Evolutionary conservation across 1,140 invertebrate genomes (phyloP).

Genomic region (Zaprionus ornatus): DNA sequence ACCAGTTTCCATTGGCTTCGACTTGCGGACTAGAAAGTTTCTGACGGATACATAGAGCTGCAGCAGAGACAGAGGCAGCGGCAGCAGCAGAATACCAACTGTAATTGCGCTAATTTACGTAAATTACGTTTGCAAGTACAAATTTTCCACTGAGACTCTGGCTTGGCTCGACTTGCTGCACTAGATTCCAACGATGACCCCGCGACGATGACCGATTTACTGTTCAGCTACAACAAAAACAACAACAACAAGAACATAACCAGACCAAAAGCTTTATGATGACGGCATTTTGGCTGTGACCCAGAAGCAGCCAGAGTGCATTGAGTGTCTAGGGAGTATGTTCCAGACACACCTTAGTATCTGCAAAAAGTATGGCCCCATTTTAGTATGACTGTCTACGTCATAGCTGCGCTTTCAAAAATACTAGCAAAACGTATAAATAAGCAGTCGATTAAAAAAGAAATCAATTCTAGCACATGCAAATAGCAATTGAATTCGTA

Average conservation of each 20-base stretch:
- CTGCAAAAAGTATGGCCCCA: neutral
- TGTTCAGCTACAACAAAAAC: constrained; percentile 1
- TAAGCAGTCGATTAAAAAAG: neutral
- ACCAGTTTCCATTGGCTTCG: constrained; percentile 31
- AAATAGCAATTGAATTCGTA: neutral
- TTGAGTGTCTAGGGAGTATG: neutral
- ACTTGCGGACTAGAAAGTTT: constrained; percentile 53
- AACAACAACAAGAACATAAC: neutral
- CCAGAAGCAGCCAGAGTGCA: neutral
- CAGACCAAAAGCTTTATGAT: neutral
- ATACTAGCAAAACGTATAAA: neutral
- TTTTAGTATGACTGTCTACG: neutral
- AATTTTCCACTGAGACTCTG: constrained; percentile 33
- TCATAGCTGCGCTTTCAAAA: neutral
- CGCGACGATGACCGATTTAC: constrained; percentile 47
- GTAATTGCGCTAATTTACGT: constrained; percentile 68
- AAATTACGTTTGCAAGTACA: constrained; percentile 57
- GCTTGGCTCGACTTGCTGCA: constrained; percentile 39
- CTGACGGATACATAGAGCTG: constrained; percentile 37
- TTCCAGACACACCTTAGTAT: constrained; percentile 1
- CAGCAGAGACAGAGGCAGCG: neutral
- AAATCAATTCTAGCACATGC: neutral
- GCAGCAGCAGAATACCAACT: constrained; percentile 32
- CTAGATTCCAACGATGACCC: constrained; percentile 53
- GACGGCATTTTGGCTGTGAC: neutral